Base-by-base conservation (phyloP, 2,888 invertebrate genomes). In the Pogonocherus hispidulus region DNA sequence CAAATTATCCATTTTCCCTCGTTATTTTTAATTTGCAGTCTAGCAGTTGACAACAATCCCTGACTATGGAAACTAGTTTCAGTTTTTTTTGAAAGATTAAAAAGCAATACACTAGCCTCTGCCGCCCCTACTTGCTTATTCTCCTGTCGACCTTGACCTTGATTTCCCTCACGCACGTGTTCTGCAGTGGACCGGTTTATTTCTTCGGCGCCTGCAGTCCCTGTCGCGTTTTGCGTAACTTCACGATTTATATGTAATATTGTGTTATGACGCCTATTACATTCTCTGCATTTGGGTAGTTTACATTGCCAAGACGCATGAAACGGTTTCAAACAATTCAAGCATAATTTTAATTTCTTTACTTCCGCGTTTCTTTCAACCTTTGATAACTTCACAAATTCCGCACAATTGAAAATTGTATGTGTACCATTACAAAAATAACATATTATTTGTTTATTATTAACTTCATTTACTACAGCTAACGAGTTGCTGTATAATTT, bases 291-390 rank as follows among this genome's bases (percentile, higher is more conserved):
- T n/a, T n/a, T n/a, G n/a, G n/a, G n/a, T n/a, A n/a, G n/a, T n/a
- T n/a, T n/a, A n/a, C n/a, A n/a, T n/a, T n/a, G n/a, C n/a, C n/a
- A n/a, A n/a, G n/a, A n/a, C n/a, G n/a, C n/a, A n/a, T n/a, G n/a
- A n/a, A n/a, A n/a, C n/a, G n/a, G n/a, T n/a, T n/a, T n/a, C n/a
- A n/a, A n/a, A n/a, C n/a, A n/a, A n/a, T n/a, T n/a, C n/a, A n/a
- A n/a, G 23, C 63, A 63, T 18, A 63, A 20, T 54, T 63, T 63
- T 22, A 37, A 11, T 20, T 52, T 63, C 54, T 63, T 51, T 23
- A 63, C 22, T 47, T 59, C 27, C n/a, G 46, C 11, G 23, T 46
- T 27, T 44, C 23, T 44, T 22, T 46, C 20, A n/a, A 19, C 14
- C 14, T 20, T n/a, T 5, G 22, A 6, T 18, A 59, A 46, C 11